Conservation (phyloP, 2,113 vertebrate species). For the Phoxinus phoxinus region DNA sequence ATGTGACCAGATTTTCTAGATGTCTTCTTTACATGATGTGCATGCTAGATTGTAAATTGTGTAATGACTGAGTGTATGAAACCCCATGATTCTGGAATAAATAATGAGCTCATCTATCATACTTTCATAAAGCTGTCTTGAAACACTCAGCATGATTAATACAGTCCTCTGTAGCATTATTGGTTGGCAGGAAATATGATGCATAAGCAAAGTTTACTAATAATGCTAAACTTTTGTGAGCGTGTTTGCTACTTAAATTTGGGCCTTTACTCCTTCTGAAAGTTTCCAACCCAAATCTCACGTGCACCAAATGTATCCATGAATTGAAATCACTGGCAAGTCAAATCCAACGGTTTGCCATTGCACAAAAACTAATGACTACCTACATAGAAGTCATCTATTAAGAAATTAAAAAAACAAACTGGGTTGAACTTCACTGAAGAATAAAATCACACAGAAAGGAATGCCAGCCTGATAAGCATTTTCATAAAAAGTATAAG, state of each 20-base stretch:
- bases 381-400: neutral
- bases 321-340: constrained; percentile 9
- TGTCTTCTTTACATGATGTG: neutral
- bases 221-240: neutral
- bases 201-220: constrained; percentile 27
- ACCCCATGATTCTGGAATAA: neutral
- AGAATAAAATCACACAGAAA: constrained; percentile 4
- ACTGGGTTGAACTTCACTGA: neutral
- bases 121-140: constrained; percentile 1
- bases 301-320: neutral
- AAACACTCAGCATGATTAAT: constrained; percentile 18
- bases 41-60: neutral
- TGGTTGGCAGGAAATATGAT: constrained; percentile 15
- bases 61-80: neutral
- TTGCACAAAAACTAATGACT: constrained; percentile 1
- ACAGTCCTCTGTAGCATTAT: neutral
- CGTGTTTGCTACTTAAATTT: neutral
- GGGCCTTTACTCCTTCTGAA: neutral
- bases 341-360: constrained; percentile 11
- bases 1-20: neutral
- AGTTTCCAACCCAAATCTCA: constrained; percentile 4
- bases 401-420: neutral
- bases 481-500: constrained; percentile 13
- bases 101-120: constrained; percentile 16
- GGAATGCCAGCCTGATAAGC: neutral